Conservation (phyloP, 2,113 vertebrate genomes). For the Opisthocomus hoazin region DNA sequence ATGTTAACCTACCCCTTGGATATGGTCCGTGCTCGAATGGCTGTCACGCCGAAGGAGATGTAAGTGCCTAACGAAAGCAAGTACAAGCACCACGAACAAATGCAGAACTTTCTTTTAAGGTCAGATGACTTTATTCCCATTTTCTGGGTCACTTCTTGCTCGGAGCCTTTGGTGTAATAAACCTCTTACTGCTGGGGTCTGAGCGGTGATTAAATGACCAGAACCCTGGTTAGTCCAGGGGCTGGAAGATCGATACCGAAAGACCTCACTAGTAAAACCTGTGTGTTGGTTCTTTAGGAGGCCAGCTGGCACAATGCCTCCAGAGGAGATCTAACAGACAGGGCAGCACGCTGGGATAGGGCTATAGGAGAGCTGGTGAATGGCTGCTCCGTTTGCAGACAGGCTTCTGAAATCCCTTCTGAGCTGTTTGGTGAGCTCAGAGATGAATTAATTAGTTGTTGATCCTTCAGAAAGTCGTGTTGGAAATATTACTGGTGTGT, state of each 20-base stretch:
- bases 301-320: neutral
- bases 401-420: neutral
- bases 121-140: neutral
- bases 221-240: neutral
- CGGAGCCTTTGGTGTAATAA: neutral
- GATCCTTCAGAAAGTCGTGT: neutral
- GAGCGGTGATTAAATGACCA: neutral
- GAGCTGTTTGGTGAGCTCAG: neutral
- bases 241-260: neutral
- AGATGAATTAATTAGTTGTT: neutral
- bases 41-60: conserved; percentile 97
- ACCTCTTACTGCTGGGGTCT: neutral
- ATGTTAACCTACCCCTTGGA: conserved; percentile 95
- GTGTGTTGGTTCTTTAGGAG: neutral
- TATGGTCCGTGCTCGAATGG: conserved; percentile 97
- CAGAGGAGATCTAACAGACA: rapidly evolving
- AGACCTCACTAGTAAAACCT: neutral
- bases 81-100: neutral
- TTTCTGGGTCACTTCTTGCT: conserved; percentile 19
- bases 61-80: conserved; percentile 64
- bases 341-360: neutral
- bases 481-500: neutral
- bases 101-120: neutral
- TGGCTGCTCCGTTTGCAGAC: neutral
- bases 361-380: neutral